phyloP scores from a whole-genome alignment of 2,113 vertebrate species.

The Collichthys lucidus region DNA sequence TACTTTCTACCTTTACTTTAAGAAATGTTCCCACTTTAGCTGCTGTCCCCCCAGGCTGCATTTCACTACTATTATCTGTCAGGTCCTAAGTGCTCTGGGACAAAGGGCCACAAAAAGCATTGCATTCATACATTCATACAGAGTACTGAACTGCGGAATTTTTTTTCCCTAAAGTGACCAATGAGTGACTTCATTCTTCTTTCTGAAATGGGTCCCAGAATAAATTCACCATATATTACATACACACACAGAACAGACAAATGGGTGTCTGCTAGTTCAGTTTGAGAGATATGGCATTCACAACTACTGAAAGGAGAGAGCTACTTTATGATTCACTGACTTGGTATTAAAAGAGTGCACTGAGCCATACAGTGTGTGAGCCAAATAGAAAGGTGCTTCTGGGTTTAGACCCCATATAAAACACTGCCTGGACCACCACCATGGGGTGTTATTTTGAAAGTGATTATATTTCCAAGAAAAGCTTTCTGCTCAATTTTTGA shows the following conservation, averaged over 20 bases:
- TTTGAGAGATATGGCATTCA: slow-evolving; percentile 37
- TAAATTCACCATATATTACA: slow-evolving; percentile 23
- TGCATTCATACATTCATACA: slow-evolving; percentile 45
- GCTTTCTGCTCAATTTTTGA: background rate
- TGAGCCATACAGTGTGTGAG: slow-evolving; percentile 25
- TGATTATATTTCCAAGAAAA: slow-evolving; percentile 11
- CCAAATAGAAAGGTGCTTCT: slow-evolving; percentile 57
- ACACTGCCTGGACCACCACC: slow-evolving; percentile 27
- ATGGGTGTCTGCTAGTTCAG: slow-evolving; percentile 34
- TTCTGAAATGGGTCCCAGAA: slow-evolving; percentile 24
- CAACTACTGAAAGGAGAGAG: slow-evolving; percentile 22
- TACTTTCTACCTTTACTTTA: slow-evolving; percentile 27
- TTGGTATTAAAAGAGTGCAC: slow-evolving; percentile 46
- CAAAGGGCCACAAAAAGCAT: slow-evolving; percentile 52
- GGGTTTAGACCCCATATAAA: slow-evolving; percentile 38
- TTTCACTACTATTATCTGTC: slow-evolving; percentile 54
- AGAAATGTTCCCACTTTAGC: slow-evolving; percentile 41
- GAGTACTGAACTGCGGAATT: slow-evolving; percentile 12
- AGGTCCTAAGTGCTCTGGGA: slow-evolving; percentile 63
- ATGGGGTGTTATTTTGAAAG: slow-evolving; percentile 27
- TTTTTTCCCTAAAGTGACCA: slow-evolving; percentile 46
- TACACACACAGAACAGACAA: slow-evolving; percentile 15
- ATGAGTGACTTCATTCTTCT: slow-evolving; percentile 43
- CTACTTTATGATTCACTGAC: slow-evolving; percentile 63
- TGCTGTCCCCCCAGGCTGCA: slow-evolving; percentile 35